These are phyloP conservation scores for Hirudo medicinalis DNA, from an alignment of 1,140 invertebrate genomes.

Conservation along the genomic window DNA sequence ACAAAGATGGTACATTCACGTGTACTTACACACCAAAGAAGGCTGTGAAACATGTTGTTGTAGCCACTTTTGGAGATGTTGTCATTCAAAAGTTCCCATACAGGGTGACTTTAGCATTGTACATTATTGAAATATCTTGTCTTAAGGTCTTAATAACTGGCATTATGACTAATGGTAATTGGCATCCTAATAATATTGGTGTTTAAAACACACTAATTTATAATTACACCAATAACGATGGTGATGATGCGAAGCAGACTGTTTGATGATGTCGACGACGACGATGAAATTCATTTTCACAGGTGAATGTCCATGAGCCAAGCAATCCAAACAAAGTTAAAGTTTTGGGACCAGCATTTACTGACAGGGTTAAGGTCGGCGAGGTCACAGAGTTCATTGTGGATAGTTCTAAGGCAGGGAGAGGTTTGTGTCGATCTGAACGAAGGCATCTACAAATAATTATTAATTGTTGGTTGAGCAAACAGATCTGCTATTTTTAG, in stretches of 20 bases:
- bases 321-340: conserved; percentile 57
- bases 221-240: neutral
- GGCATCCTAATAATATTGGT: neutral
- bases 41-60: conserved; percentile 16
- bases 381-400: conserved; percentile 61
- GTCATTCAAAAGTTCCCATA: conserved; percentile 13
- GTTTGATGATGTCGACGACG: neutral
- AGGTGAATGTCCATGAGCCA: conserved; percentile 56
- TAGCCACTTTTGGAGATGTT: conserved; percentile 14
- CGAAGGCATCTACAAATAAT: neutral
- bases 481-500: conserved; percentile 28
- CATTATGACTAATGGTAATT: neutral
- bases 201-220: neutral
- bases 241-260: neutral
- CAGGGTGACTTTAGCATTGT: neutral
- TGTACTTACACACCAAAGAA: conserved; percentile 50
- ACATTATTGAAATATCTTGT: neutral
- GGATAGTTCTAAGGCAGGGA: conserved; percentile 62
- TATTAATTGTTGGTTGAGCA: neutral
- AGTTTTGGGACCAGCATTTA: conserved; percentile 47
- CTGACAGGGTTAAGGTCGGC: conserved; percentile 51
- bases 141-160: too few species aligned
- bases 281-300: conserved; percentile 37
- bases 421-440: conserved; percentile 37
- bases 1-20: conserved; percentile 51